phyloP scores from a whole-genome alignment of 2,113 vertebrate genomes.

The Hippocampus comes region DNA sequence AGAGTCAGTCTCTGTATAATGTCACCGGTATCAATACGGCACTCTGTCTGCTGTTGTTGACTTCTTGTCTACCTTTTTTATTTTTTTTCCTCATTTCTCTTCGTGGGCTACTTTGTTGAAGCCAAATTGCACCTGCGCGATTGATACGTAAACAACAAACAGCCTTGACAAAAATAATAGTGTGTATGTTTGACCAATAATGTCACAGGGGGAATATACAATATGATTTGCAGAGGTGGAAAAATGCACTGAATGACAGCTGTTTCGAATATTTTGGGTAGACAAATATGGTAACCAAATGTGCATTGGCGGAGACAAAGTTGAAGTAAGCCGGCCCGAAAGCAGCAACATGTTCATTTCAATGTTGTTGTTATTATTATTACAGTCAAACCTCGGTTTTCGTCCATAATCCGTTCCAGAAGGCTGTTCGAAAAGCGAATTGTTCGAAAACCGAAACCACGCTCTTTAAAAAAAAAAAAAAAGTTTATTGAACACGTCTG shows the following conservation, averaged over 20 bases:
- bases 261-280: too few relatives aligned
- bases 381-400: too few relatives aligned
- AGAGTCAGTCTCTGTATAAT: too few relatives aligned
- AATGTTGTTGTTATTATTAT: too few relatives aligned
- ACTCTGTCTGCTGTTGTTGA: neutral
- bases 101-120: neutral
- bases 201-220: too few relatives aligned
- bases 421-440: too few relatives aligned
- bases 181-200: neutral
- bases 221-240: too few relatives aligned
- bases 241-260: neutral
- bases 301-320: neutral
- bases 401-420: too few relatives aligned
- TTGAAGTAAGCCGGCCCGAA: neutral
- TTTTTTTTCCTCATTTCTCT: neutral
- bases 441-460: too few relatives aligned
- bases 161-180: neutral
- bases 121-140: neutral
- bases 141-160: neutral
- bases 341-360: neutral
- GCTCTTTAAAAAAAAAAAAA: too few relatives aligned
- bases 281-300: neutral
- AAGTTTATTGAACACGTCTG: too few relatives aligned
- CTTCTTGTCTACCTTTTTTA: neutral
- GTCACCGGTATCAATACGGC: neutral